Percentiles rank a stretch among this genome's conserved stretches.
These are phyloP conservation scores for Thumatha senex DNA, from an alignment of 2,888 invertebrate species.

Conservation along the genomic window DNA sequence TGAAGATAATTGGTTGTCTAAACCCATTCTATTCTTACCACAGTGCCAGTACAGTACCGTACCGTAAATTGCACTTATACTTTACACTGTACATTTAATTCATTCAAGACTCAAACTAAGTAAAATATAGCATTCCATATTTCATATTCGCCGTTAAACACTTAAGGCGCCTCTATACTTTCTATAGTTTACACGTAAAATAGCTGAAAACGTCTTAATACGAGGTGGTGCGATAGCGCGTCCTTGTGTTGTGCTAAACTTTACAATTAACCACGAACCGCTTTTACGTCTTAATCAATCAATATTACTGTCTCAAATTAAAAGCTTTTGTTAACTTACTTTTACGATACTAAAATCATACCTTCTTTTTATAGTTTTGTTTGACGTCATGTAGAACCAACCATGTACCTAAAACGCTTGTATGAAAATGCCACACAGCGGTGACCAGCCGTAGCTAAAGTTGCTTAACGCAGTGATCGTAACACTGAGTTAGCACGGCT, in stretches of 20 bases:
- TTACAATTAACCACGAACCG: conserved; percentile 4
- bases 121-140: too few relatives aligned
- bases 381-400: background rate
- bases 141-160: too few relatives aligned
- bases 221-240: conserved; percentile 36
- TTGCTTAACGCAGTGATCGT: too few relatives aligned
- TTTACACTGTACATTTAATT: too few relatives aligned
- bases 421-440: too few relatives aligned
- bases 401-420: conserved; percentile 17
- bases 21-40: too few relatives aligned
- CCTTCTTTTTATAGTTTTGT: background rate
- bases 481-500: too few relatives aligned
- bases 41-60: too few relatives aligned
- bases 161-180: background rate
- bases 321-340: conserved; percentile 7
- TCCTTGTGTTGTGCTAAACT: conserved; percentile 36
- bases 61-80: too few relatives aligned
- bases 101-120: too few relatives aligned
- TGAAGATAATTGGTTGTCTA: too few relatives aligned
- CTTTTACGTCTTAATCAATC: conserved; percentile 8
- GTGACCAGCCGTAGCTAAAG: too few relatives aligned
- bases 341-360: background rate
- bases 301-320: conserved; percentile 12
- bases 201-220: conserved; percentile 11
- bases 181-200: conserved; percentile 1